Evolutionary conservation across 2,888 invertebrate genomes (phyloP).

Genomic region (Saturnia pavonia): DNA sequence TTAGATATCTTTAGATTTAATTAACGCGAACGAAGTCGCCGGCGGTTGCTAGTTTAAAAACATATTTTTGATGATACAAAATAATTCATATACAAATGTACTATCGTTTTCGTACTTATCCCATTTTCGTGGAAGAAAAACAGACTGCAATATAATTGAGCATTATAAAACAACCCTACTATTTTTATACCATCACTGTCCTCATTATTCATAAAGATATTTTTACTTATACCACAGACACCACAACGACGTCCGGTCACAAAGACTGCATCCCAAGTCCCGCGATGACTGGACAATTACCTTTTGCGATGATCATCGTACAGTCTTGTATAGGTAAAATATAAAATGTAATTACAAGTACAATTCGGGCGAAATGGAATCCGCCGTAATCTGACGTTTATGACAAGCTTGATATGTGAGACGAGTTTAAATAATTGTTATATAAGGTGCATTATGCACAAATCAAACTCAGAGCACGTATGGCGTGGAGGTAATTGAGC

Average conservation of each 20-base stretch:
- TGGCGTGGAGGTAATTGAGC: slow-evolving; percentile 64
- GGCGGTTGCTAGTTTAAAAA: no score
- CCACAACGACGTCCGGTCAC: slow-evolving; percentile 9
- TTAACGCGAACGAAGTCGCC: no score
- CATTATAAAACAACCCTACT: neutral
- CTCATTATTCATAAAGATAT: slow-evolving; percentile 4
- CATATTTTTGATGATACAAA: no score
- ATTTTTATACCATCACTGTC: neutral
- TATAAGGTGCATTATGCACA: slow-evolving; percentile 37
- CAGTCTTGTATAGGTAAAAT: slow-evolving; percentile 15
- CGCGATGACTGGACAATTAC: slow-evolving; percentile 4
- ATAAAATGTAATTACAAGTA: slow-evolving; percentile 51
- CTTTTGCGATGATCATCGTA: neutral
- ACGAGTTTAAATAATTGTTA: slow-evolving; percentile 52
- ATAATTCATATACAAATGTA: neutral
- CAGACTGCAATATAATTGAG: neutral
- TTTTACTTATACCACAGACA: slow-evolving; percentile 4
- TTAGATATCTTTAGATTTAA: no score
- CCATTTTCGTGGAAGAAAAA: neutral
- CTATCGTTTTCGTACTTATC: no score
- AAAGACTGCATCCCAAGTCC: slow-evolving; percentile 1
- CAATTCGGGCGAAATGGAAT: slow-evolving; percentile 42
- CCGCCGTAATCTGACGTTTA: slow-evolving; percentile 38
- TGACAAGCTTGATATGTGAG: slow-evolving; percentile 49
- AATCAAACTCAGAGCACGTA: slow-evolving; percentile 41